These are phyloP conservation scores for Catostomus latipinnis DNA, from an alignment of 2,797 vertebrate genomes.

Conservation along the genomic window DNA sequence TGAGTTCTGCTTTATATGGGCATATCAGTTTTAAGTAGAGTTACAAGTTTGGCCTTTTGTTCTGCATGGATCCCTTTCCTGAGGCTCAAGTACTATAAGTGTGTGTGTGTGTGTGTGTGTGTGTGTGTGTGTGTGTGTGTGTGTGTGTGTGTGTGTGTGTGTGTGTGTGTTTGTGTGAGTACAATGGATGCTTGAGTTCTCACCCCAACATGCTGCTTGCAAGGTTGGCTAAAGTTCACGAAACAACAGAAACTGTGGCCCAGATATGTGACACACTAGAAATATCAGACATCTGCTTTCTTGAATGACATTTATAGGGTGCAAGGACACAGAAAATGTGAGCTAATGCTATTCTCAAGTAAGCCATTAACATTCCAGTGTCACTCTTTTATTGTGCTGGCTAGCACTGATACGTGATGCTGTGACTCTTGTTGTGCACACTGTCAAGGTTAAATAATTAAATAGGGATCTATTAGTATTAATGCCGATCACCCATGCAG, in stretches of 20 bases:
- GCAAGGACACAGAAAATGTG: conserved; percentile 31
- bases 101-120: conserved; percentile 27
- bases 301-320: conserved; percentile 51
- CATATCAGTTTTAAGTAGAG: conserved; percentile 54
- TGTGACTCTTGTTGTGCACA: conserved; percentile 40
- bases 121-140: conserved; percentile 4
- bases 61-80: conserved; percentile 38
- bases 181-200: conserved; percentile 5
- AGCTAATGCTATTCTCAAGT: conserved; percentile 36
- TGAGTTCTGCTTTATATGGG: conserved; percentile 59
- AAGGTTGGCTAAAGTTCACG: conserved; percentile 54
- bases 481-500: conserved; percentile 16
- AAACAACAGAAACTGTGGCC: conserved; percentile 50
- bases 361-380: conserved; percentile 56
- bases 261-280: conserved; percentile 52
- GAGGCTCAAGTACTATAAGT: conserved; percentile 1
- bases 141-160: neutral
- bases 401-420: conserved; percentile 25
- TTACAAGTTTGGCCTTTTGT: conserved; percentile 58
- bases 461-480: conserved; percentile 42
- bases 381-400: conserved; percentile 40
- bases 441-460: conserved; percentile 44
- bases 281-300: conserved; percentile 46
- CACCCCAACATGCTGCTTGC: conserved; percentile 9
- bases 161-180: conserved; percentile 22